phyloP scores from a whole-genome alignment of 1,140 invertebrate species.

The Dermatophagoides farinae region DNA sequence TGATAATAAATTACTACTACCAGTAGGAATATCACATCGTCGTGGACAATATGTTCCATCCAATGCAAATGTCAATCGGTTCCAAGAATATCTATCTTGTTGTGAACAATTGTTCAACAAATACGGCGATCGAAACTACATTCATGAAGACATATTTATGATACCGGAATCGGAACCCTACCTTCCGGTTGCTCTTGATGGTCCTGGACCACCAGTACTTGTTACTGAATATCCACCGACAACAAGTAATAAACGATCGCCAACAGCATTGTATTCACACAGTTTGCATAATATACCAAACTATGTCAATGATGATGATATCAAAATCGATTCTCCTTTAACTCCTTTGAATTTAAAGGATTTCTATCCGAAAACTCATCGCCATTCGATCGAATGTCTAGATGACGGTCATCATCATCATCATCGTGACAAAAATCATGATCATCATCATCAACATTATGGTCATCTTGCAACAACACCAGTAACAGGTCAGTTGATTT shows the following conservation, averaged over 20 bases:
- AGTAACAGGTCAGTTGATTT: too few species aligned
- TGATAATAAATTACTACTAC: too few species aligned
- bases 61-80: neutral
- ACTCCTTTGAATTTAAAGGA: neutral
- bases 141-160: slow-evolving; percentile 3
- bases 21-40: too few species aligned
- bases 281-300: neutral
- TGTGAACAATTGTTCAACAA: slow-evolving; percentile 7
- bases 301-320: neutral
- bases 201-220: too few species aligned
- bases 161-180: neutral
- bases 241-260: neutral
- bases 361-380: too few species aligned
- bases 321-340: neutral
- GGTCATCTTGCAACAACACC: too few species aligned
- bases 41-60: neutral
- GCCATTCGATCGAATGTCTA: too few species aligned
- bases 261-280: neutral
- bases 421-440: too few species aligned
- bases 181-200: too few species aligned
- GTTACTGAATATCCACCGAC: too few species aligned
- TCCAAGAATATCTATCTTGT: neutral
- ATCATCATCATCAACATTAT: too few species aligned
- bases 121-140: neutral
- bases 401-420: too few species aligned